Percentiles rank a stretch among this genome's conserved stretches.
Conservation (phyloP, 2,797 vertebrate species). For the Megalops cyprinoides region DNA sequence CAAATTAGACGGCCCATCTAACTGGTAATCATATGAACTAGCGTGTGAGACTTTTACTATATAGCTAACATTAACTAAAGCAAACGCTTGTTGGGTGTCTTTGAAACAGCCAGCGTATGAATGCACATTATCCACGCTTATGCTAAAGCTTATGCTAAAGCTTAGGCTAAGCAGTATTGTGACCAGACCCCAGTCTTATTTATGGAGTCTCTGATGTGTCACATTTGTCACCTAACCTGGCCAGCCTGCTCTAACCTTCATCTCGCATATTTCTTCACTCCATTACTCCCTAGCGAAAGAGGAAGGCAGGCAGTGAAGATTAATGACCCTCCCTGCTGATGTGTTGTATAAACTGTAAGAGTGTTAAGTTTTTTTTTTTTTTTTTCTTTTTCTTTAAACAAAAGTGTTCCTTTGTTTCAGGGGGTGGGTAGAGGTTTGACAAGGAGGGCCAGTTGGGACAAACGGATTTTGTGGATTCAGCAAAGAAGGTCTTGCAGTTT, state of each 20-base stretch:
- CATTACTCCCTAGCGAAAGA: neutral
- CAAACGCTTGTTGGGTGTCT: neutral
- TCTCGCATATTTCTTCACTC: neutral
- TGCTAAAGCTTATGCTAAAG: neutral
- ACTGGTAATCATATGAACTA: too few species aligned
- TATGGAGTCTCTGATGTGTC: neutral
- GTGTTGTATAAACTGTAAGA: too few species aligned
- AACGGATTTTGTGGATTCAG: conserved; percentile 45
- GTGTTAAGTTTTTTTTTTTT: neutral
- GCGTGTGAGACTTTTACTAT: neutral
- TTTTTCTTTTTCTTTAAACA: conserved; percentile 1
- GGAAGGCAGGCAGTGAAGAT: neutral
- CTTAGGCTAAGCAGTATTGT: too few species aligned
- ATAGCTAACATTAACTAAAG: neutral
- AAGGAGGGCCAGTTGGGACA: neutral
- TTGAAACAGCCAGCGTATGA: neutral
- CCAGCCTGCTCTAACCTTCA: neutral
- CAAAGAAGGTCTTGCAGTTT: conserved; percentile 10
- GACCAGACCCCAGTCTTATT: neutral
- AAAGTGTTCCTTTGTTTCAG: conserved; percentile 30
- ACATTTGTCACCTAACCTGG: neutral
- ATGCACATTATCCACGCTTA: too few species aligned
- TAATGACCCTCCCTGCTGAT: neutral
- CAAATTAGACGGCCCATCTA: neutral
- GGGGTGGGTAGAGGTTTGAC: conserved; percentile 7